Evolutionary conservation across 2,113 vertebrate genomes (phyloP).

Genomic region (Aegypius monachus): DNA sequence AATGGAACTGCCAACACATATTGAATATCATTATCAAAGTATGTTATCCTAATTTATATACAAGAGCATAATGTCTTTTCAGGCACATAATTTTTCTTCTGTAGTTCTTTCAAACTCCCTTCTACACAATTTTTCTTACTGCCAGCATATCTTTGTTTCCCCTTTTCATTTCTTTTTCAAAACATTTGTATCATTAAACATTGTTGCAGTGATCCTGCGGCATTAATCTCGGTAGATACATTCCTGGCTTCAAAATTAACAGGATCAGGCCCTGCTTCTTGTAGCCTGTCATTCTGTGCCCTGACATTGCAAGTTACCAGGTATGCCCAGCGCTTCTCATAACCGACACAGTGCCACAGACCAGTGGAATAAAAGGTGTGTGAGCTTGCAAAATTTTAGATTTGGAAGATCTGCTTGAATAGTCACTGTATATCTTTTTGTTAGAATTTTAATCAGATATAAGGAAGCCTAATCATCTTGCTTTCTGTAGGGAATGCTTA

Average conservation of each 20-base stretch:
- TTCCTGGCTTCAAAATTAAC: neutral
- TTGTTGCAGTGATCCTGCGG: neutral
- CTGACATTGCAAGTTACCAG: neutral
- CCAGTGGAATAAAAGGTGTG: neutral
- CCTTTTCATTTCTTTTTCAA: neutral
- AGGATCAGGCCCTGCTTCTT: neutral
- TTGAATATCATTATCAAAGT: neutral
- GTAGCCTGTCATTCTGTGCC: neutral
- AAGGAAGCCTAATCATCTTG: neutral
- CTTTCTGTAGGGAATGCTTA: neutral
- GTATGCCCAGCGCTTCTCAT: neutral
- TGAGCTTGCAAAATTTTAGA: neutral
- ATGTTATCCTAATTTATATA: neutral
- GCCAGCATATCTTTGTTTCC: neutral
- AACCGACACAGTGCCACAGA: neutral
- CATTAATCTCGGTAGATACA: neutral
- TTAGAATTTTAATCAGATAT: neutral
- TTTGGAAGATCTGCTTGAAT: neutral
- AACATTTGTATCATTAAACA: neutral
- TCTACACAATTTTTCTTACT: neutral
- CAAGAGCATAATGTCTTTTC: neutral
- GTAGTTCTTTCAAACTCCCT: neutral
- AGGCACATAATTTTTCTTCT: neutral
- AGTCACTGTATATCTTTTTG: neutral
- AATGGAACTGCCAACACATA: neutral